A percentile compares a stretch with the other conserved stretches of the same genome.
Conservation (phyloP, 2,888 invertebrate species). For the Coenonympha arcania region DNA sequence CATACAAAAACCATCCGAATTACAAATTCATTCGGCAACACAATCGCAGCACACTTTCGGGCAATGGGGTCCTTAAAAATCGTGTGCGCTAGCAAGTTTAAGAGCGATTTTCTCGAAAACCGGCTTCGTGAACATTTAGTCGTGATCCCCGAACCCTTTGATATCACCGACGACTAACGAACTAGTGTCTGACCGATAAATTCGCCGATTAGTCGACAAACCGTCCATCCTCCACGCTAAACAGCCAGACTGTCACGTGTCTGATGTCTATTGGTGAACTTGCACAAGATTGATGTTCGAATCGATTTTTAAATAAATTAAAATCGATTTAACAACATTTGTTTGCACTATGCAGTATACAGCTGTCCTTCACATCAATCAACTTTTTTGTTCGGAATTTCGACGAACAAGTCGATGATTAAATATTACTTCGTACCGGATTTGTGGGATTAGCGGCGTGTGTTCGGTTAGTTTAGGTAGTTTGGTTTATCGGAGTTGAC, state of each 20-base stretch:
- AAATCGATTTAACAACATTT: constrained; percentile 11
- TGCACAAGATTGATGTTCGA: constrained; percentile 28
- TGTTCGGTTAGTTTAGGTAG: neutral
- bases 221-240: constrained; percentile 43
- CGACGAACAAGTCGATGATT: neutral
- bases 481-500: constrained; percentile 16
- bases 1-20: neutral
- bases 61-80: constrained; percentile 48
- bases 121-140: constrained; percentile 52
- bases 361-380: constrained; percentile 13
- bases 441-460: constrained; percentile 9
- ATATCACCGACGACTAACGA: constrained; percentile 61
- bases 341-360: constrained; percentile 15
- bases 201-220: constrained; percentile 45
- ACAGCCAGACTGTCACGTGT: constrained; percentile 35
- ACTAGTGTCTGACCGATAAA: constrained; percentile 48
- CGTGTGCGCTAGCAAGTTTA: constrained; percentile 53
- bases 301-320: constrained; percentile 21
- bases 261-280: constrained; percentile 18
- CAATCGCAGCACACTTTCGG: constrained; percentile 32
- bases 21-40: constrained; percentile 18
- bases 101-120: constrained; percentile 60
- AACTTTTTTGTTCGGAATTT: neutral
- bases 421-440: constrained; percentile 11
- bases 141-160: constrained; percentile 62